These are phyloP conservation scores for Dinomys branickii DNA, from an alignment of 2,113 vertebrate species.

Conservation along the genomic window DNA sequence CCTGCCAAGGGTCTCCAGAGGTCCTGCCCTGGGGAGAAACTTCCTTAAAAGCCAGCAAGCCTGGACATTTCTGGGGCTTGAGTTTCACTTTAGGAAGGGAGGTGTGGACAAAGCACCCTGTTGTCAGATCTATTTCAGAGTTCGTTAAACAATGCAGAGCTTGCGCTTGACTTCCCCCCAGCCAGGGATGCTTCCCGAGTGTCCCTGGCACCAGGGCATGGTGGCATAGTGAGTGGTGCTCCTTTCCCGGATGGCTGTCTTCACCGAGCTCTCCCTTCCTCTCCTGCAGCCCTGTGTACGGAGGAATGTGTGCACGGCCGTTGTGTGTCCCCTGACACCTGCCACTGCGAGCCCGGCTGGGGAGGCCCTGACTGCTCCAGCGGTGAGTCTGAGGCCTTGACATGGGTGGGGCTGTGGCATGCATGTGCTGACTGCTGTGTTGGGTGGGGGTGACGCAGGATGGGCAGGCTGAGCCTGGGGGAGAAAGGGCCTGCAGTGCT, in stretches of 20 bases:
- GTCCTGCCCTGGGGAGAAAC: not conserved
- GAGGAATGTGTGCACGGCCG: conserved; percentile 97
- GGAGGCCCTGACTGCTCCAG: conserved; percentile 99
- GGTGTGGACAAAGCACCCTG: not conserved
- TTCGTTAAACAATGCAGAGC: not conserved
- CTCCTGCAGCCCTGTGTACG: conserved; percentile 93
- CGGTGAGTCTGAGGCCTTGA: conserved; percentile 90
- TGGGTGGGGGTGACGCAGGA: too few species aligned
- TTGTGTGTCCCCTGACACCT: conserved; percentile 97
- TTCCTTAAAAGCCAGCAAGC: not conserved
- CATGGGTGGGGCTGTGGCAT: rapidly evolving
- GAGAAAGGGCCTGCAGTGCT: not conserved
- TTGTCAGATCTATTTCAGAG: not conserved
- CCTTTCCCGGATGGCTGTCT: conserved; percentile 5
- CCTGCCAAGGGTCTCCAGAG: not conserved
- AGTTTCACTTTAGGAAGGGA: not conserved
- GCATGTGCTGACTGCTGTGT: not conserved
- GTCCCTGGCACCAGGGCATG: not conserved
- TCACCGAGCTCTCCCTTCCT: conserved; percentile 61
- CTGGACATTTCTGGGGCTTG: not conserved
- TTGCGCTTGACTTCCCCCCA: not conserved
- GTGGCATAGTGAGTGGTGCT: not conserved
- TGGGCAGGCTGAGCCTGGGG: not conserved
- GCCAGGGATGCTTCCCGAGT: not conserved
- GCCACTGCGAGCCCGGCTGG: conserved; percentile 99